phyloP scores from a whole-genome alignment of 2,113 vertebrate genomes.

The Platysteira castanea region DNA sequence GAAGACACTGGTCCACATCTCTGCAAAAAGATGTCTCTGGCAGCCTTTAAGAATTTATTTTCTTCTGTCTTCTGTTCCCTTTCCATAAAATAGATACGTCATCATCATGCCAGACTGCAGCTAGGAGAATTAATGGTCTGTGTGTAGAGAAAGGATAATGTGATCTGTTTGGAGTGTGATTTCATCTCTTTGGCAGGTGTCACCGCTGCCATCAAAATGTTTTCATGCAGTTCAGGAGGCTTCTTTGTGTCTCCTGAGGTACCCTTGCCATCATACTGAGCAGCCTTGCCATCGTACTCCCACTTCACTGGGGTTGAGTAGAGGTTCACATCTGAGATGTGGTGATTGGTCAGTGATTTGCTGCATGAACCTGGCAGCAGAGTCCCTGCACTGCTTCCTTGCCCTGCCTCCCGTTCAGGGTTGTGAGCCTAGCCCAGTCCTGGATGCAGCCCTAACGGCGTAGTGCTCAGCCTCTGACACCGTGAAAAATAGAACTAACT shows the following conservation, averaged over 20 bases:
- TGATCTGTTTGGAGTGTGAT: not conserved
- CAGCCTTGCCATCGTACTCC: not conserved
- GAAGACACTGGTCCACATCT: not conserved
- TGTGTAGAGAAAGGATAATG: not conserved
- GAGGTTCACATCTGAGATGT: not conserved
- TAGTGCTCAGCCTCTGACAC: not conserved
- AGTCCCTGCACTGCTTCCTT: not conserved
- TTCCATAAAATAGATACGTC: not conserved
- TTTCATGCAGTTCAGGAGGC: not conserved
- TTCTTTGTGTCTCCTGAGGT: not conserved
- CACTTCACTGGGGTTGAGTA: not conserved
- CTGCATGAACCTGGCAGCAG: slow-evolving; percentile 21
- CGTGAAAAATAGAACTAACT: not conserved
- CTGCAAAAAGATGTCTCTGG: not conserved
- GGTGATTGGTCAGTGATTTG: not conserved
- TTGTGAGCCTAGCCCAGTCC: not conserved
- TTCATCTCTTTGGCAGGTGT: slow-evolving; percentile 10
- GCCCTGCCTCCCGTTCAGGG: not conserved
- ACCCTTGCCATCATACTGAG: not conserved
- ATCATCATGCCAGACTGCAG: not conserved
- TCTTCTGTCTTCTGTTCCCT: not conserved
- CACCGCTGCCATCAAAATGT: not conserved
- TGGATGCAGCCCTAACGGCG: not conserved
- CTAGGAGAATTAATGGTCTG: not conserved
- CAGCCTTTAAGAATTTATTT: not conserved